Conservation (phyloP, 2,888 invertebrate genomes). For the Tupiocoris notatus region DNA sequence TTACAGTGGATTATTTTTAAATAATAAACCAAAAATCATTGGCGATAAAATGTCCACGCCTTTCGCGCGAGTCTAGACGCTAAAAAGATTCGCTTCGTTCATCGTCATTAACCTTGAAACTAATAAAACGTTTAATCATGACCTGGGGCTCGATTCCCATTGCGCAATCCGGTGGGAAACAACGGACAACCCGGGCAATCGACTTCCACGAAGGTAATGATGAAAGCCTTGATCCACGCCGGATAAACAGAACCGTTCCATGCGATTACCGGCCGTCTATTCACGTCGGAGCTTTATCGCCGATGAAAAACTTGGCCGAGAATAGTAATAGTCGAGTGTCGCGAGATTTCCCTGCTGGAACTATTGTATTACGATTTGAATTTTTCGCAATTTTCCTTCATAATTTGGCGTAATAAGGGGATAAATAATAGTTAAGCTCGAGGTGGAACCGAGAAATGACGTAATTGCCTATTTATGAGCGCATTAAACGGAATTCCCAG, state of each 20-base stretch:
- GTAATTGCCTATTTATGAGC: too few species aligned
- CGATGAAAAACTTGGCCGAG: background rate
- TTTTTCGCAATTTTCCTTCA: background rate
- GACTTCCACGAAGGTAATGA: constrained; percentile 5
- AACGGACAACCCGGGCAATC: background rate
- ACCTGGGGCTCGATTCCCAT: constrained; percentile 21
- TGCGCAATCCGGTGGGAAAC: constrained; percentile 24
- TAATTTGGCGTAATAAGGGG: too few species aligned
- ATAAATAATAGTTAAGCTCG: too few species aligned
- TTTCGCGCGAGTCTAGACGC: too few species aligned
- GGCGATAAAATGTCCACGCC: too few species aligned
- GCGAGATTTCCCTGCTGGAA: background rate
- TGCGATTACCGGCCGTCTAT: background rate
- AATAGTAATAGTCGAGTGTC: background rate
- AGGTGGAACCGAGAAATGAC: too few species aligned
- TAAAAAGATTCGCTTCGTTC: background rate
- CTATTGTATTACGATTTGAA: background rate
- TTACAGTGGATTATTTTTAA: too few species aligned
- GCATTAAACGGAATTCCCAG: too few species aligned
- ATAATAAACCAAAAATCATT: too few species aligned
- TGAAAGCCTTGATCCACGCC: background rate
- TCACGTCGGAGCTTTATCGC: background rate
- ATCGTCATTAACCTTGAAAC: constrained; percentile 5
- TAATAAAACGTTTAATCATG: constrained; percentile 22
- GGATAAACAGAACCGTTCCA: background rate